Conservation (phyloP, 2,797 vertebrate species). For the Pelodytes ibericus region DNA sequence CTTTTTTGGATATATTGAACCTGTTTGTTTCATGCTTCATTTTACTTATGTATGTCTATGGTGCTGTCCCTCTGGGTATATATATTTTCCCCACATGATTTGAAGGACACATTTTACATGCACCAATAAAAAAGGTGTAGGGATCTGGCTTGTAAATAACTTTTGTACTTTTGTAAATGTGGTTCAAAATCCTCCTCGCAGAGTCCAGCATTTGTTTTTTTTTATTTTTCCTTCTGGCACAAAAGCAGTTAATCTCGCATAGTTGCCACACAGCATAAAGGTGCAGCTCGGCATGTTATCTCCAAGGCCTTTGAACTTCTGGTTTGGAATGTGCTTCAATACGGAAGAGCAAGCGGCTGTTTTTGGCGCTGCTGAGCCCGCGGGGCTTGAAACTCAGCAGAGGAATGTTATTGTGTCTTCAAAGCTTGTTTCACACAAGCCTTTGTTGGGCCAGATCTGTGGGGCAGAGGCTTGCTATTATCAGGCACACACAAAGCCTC, state of each 20-base stretch:
- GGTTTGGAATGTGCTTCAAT: slow-evolving; percentile 76
- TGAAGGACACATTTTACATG: too few relatives aligned
- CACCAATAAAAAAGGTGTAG: too few relatives aligned
- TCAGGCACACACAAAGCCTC: slow-evolving; percentile 60
- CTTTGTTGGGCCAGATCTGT: slow-evolving; percentile 68
- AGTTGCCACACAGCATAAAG: slow-evolving; percentile 22
- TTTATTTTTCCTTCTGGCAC: background rate
- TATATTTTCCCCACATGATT: too few relatives aligned
- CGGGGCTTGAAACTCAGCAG: slow-evolving; percentile 69
- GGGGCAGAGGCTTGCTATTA: slow-evolving; percentile 66
- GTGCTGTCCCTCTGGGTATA: too few relatives aligned
- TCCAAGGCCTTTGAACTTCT: slow-evolving; percentile 76
- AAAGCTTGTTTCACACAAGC: slow-evolving; percentile 72
- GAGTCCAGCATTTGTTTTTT: too few relatives aligned
- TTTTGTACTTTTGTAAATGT: too few relatives aligned
- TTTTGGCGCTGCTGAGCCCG: slow-evolving; percentile 71
- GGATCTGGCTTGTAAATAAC: too few relatives aligned
- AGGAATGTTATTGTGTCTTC: slow-evolving; percentile 79
- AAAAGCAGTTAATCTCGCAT: slow-evolving; percentile 26
- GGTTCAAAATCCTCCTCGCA: too few relatives aligned
- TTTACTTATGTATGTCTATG: too few relatives aligned
- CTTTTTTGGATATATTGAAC: too few relatives aligned
- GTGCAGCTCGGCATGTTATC: slow-evolving; percentile 69
- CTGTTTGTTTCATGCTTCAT: too few relatives aligned
- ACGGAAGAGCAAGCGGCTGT: slow-evolving; percentile 73